A percentile compares a stretch with the other conserved stretches of the same genome.
Evolutionary conservation across 2,797 vertebrate species (phyloP).

Genomic region (Diplodus puntazzo): DNA sequence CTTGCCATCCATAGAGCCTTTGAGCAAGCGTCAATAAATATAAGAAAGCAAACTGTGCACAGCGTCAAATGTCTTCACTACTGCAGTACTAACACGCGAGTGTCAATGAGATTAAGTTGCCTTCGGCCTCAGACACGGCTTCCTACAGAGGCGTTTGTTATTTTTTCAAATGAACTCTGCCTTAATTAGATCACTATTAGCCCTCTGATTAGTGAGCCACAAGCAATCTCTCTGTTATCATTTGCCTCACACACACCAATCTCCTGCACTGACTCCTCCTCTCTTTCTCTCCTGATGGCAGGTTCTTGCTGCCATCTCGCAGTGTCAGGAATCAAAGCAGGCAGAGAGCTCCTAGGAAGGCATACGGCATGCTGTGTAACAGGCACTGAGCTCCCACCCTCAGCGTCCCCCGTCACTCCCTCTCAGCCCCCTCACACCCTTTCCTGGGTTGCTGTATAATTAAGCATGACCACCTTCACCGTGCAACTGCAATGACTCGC

Average conservation of each 20-base stretch:
- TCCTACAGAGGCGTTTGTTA: constrained; percentile 26
- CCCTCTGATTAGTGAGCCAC: constrained; percentile 43
- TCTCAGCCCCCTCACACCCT: neutral
- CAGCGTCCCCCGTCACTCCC: neutral
- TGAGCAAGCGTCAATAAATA: neutral
- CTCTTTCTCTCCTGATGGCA: constrained; percentile 36
- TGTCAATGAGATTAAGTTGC: constrained; percentile 13
- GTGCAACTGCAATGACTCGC: constrained; percentile 60
- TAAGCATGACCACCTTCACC: constrained; percentile 66
- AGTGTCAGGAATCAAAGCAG: constrained; percentile 69
- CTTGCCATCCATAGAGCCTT: neutral
- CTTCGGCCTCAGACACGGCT: constrained; percentile 25
- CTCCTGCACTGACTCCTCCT: constrained; percentile 27
- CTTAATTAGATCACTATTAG: constrained; percentile 64
- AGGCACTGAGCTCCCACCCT: constrained; percentile 43
- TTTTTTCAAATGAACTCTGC: constrained; percentile 42
- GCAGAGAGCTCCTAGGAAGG: constrained; percentile 64
- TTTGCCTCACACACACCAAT: neutral
- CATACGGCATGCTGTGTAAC: constrained; percentile 48
- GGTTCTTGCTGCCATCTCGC: constrained; percentile 46
- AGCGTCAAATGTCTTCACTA: constrained; percentile 10
- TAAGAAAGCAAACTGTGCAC: constrained; percentile 1
- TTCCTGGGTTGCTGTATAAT: constrained; percentile 62
- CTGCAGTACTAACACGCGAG: neutral
- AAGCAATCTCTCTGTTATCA: constrained; percentile 7